Base-by-base conservation (phyloP, 1,140 invertebrate genomes). In the Drosophila yakuba region DNA sequence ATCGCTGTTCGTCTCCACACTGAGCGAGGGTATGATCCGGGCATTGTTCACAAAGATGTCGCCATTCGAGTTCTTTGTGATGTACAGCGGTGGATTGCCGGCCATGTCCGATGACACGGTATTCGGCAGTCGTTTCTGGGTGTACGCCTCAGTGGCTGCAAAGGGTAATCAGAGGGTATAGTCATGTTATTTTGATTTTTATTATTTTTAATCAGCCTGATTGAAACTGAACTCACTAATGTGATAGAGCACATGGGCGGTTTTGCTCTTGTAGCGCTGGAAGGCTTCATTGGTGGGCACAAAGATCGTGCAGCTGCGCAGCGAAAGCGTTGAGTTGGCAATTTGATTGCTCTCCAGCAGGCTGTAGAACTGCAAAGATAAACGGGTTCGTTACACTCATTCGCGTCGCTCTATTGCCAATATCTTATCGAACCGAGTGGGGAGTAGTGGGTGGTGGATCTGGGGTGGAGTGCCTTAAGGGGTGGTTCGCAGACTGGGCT, bases 21-120 rank as follows among this genome's bases (percentile, higher is more conserved):
- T 96, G n/a, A 95, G 93, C n/a, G 94, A 94, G 32, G 94, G 92
- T 52, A 96, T 92, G 38, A 97, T 94, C 92, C 95, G 95, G 0
- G 96, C 96, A 91, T 97, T 97, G 91, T 97, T 97, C 59, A 97
- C 94, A 92, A 95, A 97, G 69, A 97, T 95, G 61, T 96, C 96
- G 58, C 96, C 94, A 51, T 94, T 93, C 4, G 93, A 93, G 59
- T 93, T 94, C 58, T 94, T 93, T 32, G 96, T 97, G 38, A 97
- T 94, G 95, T 96, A 97, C 50, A 97, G 91, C 4, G 96, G 96
- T 1, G 96, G 96, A 93, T 96, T 97, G 15, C 96, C 96, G 25
- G 95, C 95, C 74, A 96, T 93, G 91, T 97, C 95, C 14, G 96
- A 96, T 28, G 94, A 94, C 82, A 96, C 94, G 1, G 94, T 94